phyloP scores from a whole-genome alignment of 1,140 invertebrate species.

The Himalopsyche phryganea region DNA sequence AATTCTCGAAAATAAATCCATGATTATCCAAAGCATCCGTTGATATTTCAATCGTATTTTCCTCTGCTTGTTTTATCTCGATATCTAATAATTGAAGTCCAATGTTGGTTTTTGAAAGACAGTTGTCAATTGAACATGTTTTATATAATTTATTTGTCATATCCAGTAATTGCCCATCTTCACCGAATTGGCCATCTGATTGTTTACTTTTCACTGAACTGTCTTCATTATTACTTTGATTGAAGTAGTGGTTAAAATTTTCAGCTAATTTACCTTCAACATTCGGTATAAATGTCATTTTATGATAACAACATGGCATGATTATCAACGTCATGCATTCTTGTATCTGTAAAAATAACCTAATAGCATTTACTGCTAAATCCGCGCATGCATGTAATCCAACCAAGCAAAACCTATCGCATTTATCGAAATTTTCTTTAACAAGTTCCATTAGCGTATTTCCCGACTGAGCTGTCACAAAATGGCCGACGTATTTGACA shows the following conservation, averaged over 20 bases:
- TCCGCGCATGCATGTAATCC: constrained; percentile 80
- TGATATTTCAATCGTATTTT: neutral
- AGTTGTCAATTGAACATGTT: neutral
- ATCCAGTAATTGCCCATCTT: no score
- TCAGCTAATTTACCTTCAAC: no score
- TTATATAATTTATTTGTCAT: no score
- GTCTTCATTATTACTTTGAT: no score
- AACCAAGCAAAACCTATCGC: constrained; percentile 10
- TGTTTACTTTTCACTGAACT: no score
- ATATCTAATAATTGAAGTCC: neutral
- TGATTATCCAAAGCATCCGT: neutral
- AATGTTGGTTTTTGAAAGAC: neutral
- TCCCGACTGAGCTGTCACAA: constrained; percentile 52
- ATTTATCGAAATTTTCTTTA: constrained; percentile 34
- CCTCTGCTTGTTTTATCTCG: neutral
- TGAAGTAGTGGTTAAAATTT: no score
- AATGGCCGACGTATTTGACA: constrained; percentile 59
- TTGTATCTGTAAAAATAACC: constrained; percentile 64
- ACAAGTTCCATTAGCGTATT: constrained; percentile 47
- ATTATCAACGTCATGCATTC: constrained; percentile 61
- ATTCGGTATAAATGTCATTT: constrained; percentile 44
- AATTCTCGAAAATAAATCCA: constrained; percentile 16
- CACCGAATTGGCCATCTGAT: no score
- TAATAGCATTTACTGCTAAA: constrained; percentile 68
- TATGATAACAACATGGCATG: constrained; percentile 86